Base-by-base conservation (phyloP, 2,888 invertebrate species). In the Dermolepida albohirtum region DNA sequence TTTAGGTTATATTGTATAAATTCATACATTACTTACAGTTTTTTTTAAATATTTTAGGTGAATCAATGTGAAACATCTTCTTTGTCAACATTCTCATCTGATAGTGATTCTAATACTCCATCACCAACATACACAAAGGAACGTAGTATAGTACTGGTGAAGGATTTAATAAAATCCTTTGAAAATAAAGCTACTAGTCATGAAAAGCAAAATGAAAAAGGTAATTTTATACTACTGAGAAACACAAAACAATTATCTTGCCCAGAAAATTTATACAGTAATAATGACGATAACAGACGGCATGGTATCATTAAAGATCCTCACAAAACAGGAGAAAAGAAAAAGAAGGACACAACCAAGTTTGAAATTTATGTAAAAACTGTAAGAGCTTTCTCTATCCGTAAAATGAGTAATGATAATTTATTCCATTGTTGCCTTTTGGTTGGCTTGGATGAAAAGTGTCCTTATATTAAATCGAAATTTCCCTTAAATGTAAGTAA, bases 381-480 rank as follows among this genome's bases (percentile, higher is more conserved):
- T 52, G 85, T 87, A 6, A 83, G 90, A 6, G 88, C 90, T 1
- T 89, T 89, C 0, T 86, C 87, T 2, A 87, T 86, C 70, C 74
- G 78, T 73, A 77, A 77, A 73, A 76, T 72, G 66, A 73, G 74
- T n/a, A 77, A 78, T 41, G 76, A 76, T 8, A 78, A 87, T 5
- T 75, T 92, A 55, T 92, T 92, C 75, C 89, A 91, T 76, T 87
- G 90, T 41, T 89, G 92, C 71, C 76, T 92, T 10, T 82, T 92
- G 67, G 89, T 92, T 29, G 92, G 91, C 0, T 82, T 90, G 71
- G 89, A 90, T 74, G 86, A 86, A 0, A 88, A 88, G 51, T 84
- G 87, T 77, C 90, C 92, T 1, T 91, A 91, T 78, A 88, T 92
- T 66, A 92, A 91, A 78, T 89, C 86, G 72, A 89, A 89, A 72